Evolutionary conservation across 2,888 invertebrate species (phyloP).

Genomic region (Hirtodrosophila histrioides): DNA sequence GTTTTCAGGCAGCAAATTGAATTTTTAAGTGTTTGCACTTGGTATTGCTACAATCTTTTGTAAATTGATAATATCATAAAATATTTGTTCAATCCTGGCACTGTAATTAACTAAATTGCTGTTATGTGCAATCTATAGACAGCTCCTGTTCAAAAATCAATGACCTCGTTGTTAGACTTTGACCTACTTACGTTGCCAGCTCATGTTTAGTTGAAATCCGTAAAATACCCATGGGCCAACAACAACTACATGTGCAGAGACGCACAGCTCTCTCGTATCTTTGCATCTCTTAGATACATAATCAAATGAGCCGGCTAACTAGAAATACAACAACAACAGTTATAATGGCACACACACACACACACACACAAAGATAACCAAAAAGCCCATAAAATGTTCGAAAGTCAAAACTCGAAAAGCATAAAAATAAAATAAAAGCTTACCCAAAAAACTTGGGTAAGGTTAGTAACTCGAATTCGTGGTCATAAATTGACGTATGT

Average conservation of each 20-base stretch:
- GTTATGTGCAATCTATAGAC: constrained; percentile 25
- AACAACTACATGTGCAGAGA: constrained; percentile 25
- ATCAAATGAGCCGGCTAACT: constrained; percentile 69
- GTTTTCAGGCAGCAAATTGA: too few relatives aligned
- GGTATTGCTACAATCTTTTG: not conserved
- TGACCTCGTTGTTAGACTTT: constrained; percentile 73
- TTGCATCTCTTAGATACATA: constrained; percentile 64
- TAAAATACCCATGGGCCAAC: constrained; percentile 31
- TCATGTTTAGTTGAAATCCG: constrained; percentile 43
- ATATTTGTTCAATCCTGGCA: constrained; percentile 16
- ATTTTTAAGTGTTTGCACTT: too few relatives aligned
- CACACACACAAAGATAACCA: constrained; percentile 21
- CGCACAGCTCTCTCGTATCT: constrained; percentile 46
- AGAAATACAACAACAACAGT: constrained; percentile 42
- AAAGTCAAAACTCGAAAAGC: constrained; percentile 67
- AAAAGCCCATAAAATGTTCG: constrained; percentile 71
- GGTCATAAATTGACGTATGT: constrained; percentile 68
- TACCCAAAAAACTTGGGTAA: constrained; percentile 69
- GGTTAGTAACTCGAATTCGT: constrained; percentile 77
- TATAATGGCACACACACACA: constrained; percentile 33
- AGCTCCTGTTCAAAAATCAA: constrained; percentile 49
- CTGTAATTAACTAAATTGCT: constrained; percentile 28
- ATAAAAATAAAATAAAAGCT: constrained; percentile 34
- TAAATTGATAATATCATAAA: not conserved
- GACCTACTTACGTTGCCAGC: constrained; percentile 68